A percentile compares a stretch with the other conserved stretches of the same genome.
Evolutionary conservation across 2,797 vertebrate genomes (phyloP).

Genomic region (Percopsis omiscomaycus): DNA sequence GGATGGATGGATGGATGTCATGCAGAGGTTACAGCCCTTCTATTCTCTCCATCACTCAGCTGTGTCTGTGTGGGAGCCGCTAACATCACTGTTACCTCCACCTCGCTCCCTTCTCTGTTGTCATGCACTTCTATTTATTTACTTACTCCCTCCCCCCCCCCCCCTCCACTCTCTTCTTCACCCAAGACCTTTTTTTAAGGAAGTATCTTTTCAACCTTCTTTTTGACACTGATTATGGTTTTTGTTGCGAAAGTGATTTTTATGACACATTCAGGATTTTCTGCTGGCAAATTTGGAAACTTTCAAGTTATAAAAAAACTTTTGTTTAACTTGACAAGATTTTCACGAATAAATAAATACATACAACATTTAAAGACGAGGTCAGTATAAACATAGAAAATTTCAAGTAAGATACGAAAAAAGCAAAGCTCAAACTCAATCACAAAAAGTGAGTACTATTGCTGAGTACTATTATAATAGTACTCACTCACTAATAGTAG

Average conservation of each 20-base stretch:
- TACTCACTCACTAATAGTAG: too few relatives aligned
- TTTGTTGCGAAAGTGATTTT: background rate
- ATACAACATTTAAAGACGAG: too few relatives aligned
- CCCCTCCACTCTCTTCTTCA: background rate
- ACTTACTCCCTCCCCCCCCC: conserved; percentile 3
- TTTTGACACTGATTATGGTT: background rate
- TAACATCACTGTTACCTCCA: conserved; percentile 43
- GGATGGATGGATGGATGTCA: conserved; percentile 70
- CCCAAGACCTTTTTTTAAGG: background rate
- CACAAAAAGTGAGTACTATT: too few relatives aligned
- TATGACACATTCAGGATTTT: too few relatives aligned
- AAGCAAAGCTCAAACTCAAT: too few relatives aligned
- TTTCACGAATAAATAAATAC: too few relatives aligned
- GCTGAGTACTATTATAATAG: too few relatives aligned
- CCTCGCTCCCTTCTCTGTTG: conserved; percentile 18
- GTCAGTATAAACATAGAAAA: too few relatives aligned
- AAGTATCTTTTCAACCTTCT: background rate
- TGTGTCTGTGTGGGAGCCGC: conserved; percentile 37
- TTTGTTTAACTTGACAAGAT: background rate
- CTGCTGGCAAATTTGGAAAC: too few relatives aligned
- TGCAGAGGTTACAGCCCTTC: conserved; percentile 56
- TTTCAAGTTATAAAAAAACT: too few relatives aligned
- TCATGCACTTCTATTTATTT: conserved; percentile 9
- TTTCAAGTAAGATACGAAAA: too few relatives aligned
- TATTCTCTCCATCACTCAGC: conserved; percentile 52